Percentiles rank a stretch among this genome's conserved stretches.
Conservation (phyloP, 2,113 vertebrate genomes). For the Actenoides hombroni region DNA sequence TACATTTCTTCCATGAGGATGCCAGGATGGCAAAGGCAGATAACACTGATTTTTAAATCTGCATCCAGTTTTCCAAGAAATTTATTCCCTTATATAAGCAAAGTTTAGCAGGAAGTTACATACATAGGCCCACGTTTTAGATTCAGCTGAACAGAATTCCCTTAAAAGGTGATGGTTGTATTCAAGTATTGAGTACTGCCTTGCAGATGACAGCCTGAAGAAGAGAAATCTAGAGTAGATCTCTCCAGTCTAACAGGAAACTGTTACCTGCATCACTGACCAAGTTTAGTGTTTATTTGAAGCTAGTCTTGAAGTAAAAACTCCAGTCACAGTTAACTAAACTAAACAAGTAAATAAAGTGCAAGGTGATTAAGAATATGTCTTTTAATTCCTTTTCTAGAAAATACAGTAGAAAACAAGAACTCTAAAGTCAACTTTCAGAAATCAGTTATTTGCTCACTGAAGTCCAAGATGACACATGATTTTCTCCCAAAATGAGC, state of each 20-base stretch:
- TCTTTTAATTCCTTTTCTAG: not conserved
- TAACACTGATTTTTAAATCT: not conserved
- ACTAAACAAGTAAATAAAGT: not conserved
- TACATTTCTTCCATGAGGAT: not conserved
- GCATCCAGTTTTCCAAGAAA: not conserved
- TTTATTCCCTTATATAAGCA: not conserved
- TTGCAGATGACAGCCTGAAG: fast-evolving
- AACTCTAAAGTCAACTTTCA: not conserved
- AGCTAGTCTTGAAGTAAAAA: not conserved
- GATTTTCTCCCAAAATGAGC: not conserved
- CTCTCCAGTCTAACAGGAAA: not conserved
- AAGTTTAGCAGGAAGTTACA: not conserved
- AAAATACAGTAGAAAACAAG: not conserved
- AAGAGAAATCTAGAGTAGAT: not conserved
- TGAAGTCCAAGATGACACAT: not conserved
- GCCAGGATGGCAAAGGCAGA: not conserved
- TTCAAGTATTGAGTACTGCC: not conserved
- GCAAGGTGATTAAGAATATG: not conserved
- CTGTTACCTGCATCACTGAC: not conserved
- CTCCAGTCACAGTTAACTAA: not conserved
- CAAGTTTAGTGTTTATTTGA: not conserved
- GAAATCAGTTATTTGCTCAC: not conserved
- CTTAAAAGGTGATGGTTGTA: not conserved
- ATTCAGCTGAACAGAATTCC: not conserved
- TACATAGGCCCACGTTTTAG: fast-evolving